phyloP scores from a whole-genome alignment of 2,113 vertebrate genomes.

The Centropristis striata region DNA sequence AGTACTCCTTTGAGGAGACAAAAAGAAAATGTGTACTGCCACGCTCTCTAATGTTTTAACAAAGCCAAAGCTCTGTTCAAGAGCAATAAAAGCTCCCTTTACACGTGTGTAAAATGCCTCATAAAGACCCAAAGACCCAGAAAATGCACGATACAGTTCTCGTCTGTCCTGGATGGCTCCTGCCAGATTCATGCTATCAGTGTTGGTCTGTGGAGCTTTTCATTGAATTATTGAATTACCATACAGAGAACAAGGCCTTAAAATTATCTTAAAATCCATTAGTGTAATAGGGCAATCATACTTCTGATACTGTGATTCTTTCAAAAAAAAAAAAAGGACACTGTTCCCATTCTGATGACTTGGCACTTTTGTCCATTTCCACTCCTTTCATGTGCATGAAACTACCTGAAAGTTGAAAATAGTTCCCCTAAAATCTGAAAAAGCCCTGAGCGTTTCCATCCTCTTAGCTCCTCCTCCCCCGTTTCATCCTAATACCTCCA shows the following conservation, averaged over 20 bases:
- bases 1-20: constrained; percentile 11
- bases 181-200: constrained; percentile 47
- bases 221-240: constrained; percentile 66
- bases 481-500: constrained; percentile 75
- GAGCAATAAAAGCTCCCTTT: constrained; percentile 64
- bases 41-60: constrained; percentile 43
- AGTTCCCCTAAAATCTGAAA: constrained; percentile 59
- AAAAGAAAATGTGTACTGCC: constrained; percentile 7
- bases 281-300: constrained; percentile 65
- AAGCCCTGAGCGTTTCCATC: constrained; percentile 58
- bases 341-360: constrained; percentile 39
- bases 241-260: constrained; percentile 54
- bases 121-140: constrained; percentile 75
- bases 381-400: constrained; percentile 54
- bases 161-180: constrained; percentile 50
- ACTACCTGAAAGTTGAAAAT: constrained; percentile 59
- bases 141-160: constrained; percentile 57
- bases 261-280: constrained; percentile 62
- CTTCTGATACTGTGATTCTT: constrained; percentile 40
- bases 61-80: constrained; percentile 52
- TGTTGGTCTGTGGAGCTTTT: constrained; percentile 58
- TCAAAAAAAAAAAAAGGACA: constrained; percentile 13
- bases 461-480: constrained; percentile 65
- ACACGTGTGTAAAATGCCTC: constrained; percentile 75
- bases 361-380: constrained; percentile 51